Conservation (phyloP, 2,888 invertebrate genomes). For the Latheticus oryzae region DNA sequence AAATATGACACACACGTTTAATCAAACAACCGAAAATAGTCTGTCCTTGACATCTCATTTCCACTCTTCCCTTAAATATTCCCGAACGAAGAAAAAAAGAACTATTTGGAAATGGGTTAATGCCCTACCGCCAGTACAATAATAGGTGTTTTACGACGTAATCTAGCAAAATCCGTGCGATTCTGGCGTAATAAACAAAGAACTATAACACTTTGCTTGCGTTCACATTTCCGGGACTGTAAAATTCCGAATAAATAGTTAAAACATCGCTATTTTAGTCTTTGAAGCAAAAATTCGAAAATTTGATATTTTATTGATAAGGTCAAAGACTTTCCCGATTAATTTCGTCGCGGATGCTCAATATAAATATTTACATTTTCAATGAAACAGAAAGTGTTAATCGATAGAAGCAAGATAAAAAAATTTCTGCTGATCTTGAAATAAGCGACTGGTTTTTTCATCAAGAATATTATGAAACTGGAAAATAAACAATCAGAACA, state of each 20-base stretch:
- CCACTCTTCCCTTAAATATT: too few relatives aligned
- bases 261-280: constrained; percentile 45
- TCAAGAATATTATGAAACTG: constrained; percentile 20
- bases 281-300: constrained; percentile 1
- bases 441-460: constrained; percentile 9
- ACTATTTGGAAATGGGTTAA: constrained; percentile 14
- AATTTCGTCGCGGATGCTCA: constrained; percentile 24
- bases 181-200: constrained; percentile 38
- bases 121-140: constrained; percentile 23
- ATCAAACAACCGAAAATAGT: constrained; percentile 5
- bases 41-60: constrained; percentile 28
- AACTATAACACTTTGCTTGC: constrained; percentile 37
- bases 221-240: constrained; percentile 51
- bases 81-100: not conserved
- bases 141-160: constrained; percentile 32
- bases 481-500: constrained; percentile 10
- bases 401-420: constrained; percentile 22
- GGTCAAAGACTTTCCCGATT: constrained; percentile 29
- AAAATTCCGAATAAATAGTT: constrained; percentile 47
- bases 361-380: constrained; percentile 29
- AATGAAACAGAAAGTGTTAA: constrained; percentile 29
- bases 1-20: too few relatives aligned
- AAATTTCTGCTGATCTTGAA: constrained; percentile 22
- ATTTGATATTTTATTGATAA: constrained; percentile 26
- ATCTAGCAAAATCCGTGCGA: constrained; percentile 38